Evolutionary conservation across 2,888 invertebrate genomes (phyloP).

Genomic region (Pristionchus fissidentatus): DNA sequence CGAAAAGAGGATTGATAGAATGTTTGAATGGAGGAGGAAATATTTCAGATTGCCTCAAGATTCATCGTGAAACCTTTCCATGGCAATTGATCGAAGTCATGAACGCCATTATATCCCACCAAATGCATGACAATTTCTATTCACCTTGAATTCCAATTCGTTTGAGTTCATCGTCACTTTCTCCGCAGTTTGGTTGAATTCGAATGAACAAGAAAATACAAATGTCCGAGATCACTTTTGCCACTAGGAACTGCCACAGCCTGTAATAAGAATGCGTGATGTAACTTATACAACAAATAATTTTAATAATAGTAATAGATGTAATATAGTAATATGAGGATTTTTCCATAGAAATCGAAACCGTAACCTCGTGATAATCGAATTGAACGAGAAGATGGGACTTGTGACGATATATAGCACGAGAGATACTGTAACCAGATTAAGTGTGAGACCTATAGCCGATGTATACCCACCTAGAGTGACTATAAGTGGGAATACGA

Average conservation of each 20-base stretch:
- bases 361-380: slow-evolving; percentile 14
- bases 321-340: too few species aligned
- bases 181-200: not conserved
- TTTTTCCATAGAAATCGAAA: not conserved
- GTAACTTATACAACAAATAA: too few species aligned
- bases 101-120: too few species aligned
- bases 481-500: not conserved
- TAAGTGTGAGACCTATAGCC: not conserved
- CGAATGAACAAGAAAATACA: not conserved
- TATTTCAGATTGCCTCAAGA: too few species aligned
- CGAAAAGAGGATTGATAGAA: too few species aligned
- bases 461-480: slow-evolving; percentile 8
- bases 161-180: not conserved
- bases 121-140: too few species aligned
- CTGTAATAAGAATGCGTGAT: too few species aligned
- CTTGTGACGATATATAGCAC: slow-evolving; percentile 17
- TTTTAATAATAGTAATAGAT: too few species aligned
- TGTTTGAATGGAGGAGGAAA: too few species aligned
- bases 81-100: too few species aligned
- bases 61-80: too few species aligned
- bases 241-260: slow-evolving; percentile 24
- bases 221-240: slow-evolving; percentile 8
- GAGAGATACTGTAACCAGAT: slow-evolving; percentile 10
- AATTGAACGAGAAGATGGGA: slow-evolving; percentile 19
- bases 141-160: slow-evolving; percentile 10